phyloP scores from a whole-genome alignment of 92 coral and sea anemone species.

The Pocillopora meandrina region DNA sequence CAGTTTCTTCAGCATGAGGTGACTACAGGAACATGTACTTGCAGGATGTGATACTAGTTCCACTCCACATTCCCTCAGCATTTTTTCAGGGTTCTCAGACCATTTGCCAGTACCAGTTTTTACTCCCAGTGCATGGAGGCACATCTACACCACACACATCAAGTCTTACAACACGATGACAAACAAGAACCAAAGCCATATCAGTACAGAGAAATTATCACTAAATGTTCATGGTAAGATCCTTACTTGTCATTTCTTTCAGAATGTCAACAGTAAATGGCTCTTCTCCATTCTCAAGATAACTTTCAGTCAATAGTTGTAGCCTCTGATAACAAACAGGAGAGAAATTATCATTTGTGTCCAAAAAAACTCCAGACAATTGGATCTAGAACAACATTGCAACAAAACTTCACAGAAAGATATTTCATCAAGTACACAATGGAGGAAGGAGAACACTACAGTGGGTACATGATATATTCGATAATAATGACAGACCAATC shows the following conservation, averaged over 20 bases:
- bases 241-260: slow-evolving; percentile 95
- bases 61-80: too few species aligned
- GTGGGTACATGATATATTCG: too few species aligned
- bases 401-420: neutral
- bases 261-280: slow-evolving; percentile 92
- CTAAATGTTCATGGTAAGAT: neutral
- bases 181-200: neutral
- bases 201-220: neutral
- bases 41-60: too few species aligned
- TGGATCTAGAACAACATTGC: neutral
- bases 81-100: too few species aligned
- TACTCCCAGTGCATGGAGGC: too few species aligned
- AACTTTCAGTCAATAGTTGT: slow-evolving; percentile 85
- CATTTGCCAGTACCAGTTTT: too few species aligned
- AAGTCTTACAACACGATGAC: neutral
- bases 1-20: too few species aligned
- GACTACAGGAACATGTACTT: too few species aligned
- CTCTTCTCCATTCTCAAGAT: slow-evolving; percentile 94
- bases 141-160: too few species aligned
- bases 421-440: too few species aligned
- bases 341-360: neutral
- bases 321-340: slow-evolving; percentile 61
- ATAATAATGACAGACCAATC: too few species aligned
- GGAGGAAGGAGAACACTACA: too few species aligned
- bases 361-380: neutral